These are phyloP conservation scores for Apus apus DNA, from an alignment of 2,113 vertebrate species.

Conservation along the genomic window DNA sequence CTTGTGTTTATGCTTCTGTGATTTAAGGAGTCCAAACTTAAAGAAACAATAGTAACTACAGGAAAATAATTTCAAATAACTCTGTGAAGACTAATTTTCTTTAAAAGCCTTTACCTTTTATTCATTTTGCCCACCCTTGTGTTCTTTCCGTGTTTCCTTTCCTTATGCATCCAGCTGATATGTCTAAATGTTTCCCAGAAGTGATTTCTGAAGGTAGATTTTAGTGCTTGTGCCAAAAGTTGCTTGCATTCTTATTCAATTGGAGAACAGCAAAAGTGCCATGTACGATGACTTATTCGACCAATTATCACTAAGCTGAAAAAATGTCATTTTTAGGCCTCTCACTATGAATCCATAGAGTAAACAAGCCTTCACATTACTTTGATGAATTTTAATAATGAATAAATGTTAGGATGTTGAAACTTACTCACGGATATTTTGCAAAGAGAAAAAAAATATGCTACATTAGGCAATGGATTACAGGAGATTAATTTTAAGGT, in stretches of 20 bases:
- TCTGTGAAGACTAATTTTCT: neutral
- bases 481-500: neutral
- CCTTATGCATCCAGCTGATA: neutral
- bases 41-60: neutral
- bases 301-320: neutral
- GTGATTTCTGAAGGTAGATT: conserved; percentile 31
- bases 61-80: conserved; percentile 2
- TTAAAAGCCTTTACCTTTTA: neutral
- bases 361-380: neutral
- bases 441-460: neutral
- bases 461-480: neutral
- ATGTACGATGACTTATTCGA: neutral
- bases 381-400: neutral
- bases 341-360: neutral
- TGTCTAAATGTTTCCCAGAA: neutral
- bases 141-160: neutral
- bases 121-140: neutral
- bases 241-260: neutral
- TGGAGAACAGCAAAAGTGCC: neutral
- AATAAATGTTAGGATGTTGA: neutral
- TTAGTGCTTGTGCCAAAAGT: conserved; percentile 6
- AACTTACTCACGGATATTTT: neutral
- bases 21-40: neutral
- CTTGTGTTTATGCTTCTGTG: neutral
- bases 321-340: neutral